Percentiles rank a stretch among this genome's conserved stretches.
Conservation (phyloP, 1,140 invertebrate species). For the Drosophila mauritiana region DNA sequence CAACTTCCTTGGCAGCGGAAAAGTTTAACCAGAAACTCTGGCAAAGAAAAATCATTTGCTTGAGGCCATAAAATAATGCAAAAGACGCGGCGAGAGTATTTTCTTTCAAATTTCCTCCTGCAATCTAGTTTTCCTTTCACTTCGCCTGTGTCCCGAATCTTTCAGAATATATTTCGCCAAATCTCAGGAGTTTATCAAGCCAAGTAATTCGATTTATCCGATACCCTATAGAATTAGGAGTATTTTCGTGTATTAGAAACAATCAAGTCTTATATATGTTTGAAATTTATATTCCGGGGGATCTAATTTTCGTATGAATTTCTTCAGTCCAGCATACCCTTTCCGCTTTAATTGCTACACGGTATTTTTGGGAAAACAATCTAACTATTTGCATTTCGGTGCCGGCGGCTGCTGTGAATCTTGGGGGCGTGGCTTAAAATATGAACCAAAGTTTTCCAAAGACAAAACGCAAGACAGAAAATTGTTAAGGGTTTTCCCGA, state of each 20-base stretch:
- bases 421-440: slow-evolving; percentile 32
- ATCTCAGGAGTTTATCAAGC: background rate
- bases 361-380: slow-evolving; percentile 37
- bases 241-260: too few relatives aligned
- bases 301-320: too few relatives aligned
- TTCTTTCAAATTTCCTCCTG: background rate
- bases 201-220: background rate
- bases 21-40: slow-evolving; percentile 68
- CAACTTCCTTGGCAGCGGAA: slow-evolving; percentile 35
- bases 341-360: background rate
- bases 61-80: slow-evolving; percentile 75
- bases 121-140: slow-evolving; percentile 12
- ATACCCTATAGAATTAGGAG: background rate
- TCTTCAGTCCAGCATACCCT: background rate
- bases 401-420: slow-evolving; percentile 26
- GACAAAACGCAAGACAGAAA: slow-evolving; percentile 14
- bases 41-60: slow-evolving; percentile 73
- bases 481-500: too few relatives aligned
- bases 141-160: slow-evolving; percentile 6
- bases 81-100: slow-evolving; percentile 38
- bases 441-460: slow-evolving; percentile 25
- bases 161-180: slow-evolving; percentile 6
- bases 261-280: too few relatives aligned
- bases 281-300: too few relatives aligned
- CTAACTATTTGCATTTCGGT: slow-evolving; percentile 52